Conservation (phyloP, 2,888 invertebrate species). For the Pegoplata infirma region DNA sequence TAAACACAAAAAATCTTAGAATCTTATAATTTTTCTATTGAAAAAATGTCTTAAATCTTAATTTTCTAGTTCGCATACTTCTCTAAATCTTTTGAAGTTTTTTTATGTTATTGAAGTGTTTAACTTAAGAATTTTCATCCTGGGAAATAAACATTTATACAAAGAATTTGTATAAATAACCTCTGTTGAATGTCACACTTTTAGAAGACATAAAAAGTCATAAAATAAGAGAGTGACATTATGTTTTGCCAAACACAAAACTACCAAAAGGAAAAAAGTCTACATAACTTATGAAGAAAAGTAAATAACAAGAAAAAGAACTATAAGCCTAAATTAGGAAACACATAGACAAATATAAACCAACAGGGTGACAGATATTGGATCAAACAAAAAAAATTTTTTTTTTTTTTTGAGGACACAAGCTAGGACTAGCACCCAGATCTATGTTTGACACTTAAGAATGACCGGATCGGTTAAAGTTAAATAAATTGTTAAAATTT, state of each 20-base stretch:
- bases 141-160: neutral
- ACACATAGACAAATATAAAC: conserved; percentile 41
- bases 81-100: too few relatives aligned
- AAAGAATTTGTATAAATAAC: conserved; percentile 25
- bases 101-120: neutral
- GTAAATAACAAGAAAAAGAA: conserved; percentile 66
- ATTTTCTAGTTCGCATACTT: neutral
- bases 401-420: too few relatives aligned
- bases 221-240: conserved; percentile 38
- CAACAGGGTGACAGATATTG: neutral
- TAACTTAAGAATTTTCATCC: neutral
- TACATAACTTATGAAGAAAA: conserved; percentile 21
- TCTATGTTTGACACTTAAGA: too few relatives aligned
- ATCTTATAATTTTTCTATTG: too few relatives aligned
- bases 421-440: too few relatives aligned
- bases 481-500: too few relatives aligned
- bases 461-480: too few relatives aligned
- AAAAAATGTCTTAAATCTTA: too few relatives aligned
- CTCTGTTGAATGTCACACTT: conserved; percentile 57
- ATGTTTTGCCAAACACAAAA: neutral
- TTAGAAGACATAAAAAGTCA: conserved; percentile 18
- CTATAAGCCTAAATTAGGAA: conserved; percentile 71
- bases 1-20: too few relatives aligned
- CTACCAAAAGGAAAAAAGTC: neutral
- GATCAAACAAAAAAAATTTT: neutral